A percentile compares a stretch with the other conserved stretches of the same genome.
Conservation (phyloP, 2,888 invertebrate species). For the Anthophora plumipes region DNA sequence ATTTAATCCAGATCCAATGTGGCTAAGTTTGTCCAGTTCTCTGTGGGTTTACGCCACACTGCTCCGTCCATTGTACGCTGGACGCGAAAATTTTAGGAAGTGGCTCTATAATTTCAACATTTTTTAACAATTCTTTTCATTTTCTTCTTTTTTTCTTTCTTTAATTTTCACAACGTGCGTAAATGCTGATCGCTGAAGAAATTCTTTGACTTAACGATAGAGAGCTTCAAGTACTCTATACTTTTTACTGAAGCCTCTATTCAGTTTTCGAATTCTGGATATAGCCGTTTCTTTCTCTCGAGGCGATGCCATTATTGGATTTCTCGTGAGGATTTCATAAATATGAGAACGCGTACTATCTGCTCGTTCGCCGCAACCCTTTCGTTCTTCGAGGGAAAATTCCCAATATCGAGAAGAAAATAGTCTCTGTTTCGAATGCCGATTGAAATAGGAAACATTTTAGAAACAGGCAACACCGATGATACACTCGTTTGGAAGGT, state of each 20-base stretch:
- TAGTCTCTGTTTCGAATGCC: too few species aligned
- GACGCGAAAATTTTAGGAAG: conserved; percentile 63
- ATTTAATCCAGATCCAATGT: conserved; percentile 46
- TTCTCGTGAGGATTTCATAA: conserved; percentile 38
- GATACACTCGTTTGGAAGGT: too few species aligned
- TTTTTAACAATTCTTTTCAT: too few species aligned
- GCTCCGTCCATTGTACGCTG: conserved; percentile 46
- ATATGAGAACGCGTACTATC: background rate
- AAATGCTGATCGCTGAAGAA: too few species aligned
- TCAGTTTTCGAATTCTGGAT: conserved; percentile 35
- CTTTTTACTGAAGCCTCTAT: background rate
- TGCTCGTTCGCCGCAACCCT: background rate
- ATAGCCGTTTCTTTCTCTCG: conserved; percentile 24
- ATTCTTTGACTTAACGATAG: too few species aligned
- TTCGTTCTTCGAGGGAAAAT: background rate
- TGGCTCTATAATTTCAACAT: background rate
- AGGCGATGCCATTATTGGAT: conserved; percentile 52
- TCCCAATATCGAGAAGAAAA: background rate
- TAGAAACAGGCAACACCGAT: too few species aligned
- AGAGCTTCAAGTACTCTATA: background rate
- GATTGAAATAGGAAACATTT: too few species aligned
- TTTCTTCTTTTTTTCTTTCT: too few species aligned
- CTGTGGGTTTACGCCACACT: conserved; percentile 29
- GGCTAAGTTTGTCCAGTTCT: conserved; percentile 12
- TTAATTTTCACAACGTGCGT: too few species aligned